Conservation (phyloP, 2,113 vertebrate genomes). For the Lophius piscatorius region DNA sequence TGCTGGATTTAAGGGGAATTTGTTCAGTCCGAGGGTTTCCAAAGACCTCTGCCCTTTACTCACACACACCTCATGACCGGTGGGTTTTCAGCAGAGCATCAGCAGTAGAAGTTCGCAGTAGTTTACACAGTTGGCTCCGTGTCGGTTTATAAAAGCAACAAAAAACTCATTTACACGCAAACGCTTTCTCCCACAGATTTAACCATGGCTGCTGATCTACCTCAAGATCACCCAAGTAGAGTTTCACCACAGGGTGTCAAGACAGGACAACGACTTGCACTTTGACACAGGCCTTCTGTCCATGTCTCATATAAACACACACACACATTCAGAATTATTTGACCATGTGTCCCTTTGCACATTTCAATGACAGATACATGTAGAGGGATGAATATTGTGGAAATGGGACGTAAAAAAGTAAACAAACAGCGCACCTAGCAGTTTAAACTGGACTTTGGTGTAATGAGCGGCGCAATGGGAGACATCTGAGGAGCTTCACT, state of each 20-base stretch:
- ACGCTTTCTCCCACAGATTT: too few species aligned
- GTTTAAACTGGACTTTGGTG: not conserved
- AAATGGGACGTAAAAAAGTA: not conserved
- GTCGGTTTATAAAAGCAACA: conserved; percentile 2
- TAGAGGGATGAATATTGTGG: conserved; percentile 20
- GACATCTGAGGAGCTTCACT: conserved; percentile 23
- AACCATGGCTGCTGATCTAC: conserved; percentile 30
- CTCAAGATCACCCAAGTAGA: conserved; percentile 34
- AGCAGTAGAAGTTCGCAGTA: conserved; percentile 21
- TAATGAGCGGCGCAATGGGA: conserved; percentile 13
- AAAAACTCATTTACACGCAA: not conserved
- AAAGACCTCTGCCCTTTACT: conserved; percentile 29
- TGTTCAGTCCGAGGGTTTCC: conserved; percentile 54
- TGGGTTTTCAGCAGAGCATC: conserved; percentile 46
- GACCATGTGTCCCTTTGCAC: conserved; percentile 19
- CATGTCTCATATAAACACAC: conserved; percentile 18
- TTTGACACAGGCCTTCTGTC: conserved; percentile 31
- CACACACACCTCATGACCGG: conserved; percentile 5
- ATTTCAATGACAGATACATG: conserved; percentile 44
- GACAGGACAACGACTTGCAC: conserved; percentile 35
- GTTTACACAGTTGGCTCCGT: conserved; percentile 12
- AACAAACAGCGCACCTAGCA: conserved; percentile 4
- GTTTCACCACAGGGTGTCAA: conserved; percentile 15
- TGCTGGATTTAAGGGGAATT: not conserved
- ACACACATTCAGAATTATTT: not conserved